Evolutionary conservation across 1,140 invertebrate genomes (phyloP).

Genomic region (Cydia fagiglandana): DNA sequence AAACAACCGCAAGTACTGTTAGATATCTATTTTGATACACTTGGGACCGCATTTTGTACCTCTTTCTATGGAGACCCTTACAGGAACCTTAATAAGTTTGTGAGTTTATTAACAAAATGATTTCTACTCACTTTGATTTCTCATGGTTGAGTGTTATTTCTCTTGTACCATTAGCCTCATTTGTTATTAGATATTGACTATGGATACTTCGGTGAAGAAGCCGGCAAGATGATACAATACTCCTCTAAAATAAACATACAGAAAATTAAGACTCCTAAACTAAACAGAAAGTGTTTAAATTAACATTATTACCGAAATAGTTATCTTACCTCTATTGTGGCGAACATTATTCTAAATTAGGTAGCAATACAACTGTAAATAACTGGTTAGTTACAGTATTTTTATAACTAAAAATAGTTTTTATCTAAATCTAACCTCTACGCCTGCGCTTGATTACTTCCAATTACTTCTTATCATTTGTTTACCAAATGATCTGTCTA

Average conservation of each 20-base stretch:
- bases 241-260: constrained; percentile 52
- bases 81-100: no score
- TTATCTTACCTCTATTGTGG: constrained; percentile 42
- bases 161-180: constrained; percentile 61
- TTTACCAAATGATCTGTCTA: not conserved
- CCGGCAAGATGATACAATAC: constrained; percentile 39
- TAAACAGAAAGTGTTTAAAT: not conserved
- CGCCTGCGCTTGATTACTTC: not conserved
- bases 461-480: not conserved
- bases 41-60: no score
- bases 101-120: not conserved
- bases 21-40: no score
- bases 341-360: constrained; percentile 36
- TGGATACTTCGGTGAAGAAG: constrained; percentile 45
- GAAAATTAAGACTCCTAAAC: not conserved
- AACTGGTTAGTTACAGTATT: not conserved
- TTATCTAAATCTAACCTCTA: constrained; percentile 8
- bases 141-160: constrained; percentile 71
- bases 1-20: no score
- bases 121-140: constrained; percentile 66
- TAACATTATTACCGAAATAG: not conserved
- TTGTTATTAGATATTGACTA: constrained; percentile 55
- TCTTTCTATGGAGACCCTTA: no score
- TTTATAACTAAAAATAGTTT: not conserved
- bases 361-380: not conserved